Evolutionary conservation across 2,888 invertebrate genomes (phyloP).

Genomic region (Ophonus ardosiacus): DNA sequence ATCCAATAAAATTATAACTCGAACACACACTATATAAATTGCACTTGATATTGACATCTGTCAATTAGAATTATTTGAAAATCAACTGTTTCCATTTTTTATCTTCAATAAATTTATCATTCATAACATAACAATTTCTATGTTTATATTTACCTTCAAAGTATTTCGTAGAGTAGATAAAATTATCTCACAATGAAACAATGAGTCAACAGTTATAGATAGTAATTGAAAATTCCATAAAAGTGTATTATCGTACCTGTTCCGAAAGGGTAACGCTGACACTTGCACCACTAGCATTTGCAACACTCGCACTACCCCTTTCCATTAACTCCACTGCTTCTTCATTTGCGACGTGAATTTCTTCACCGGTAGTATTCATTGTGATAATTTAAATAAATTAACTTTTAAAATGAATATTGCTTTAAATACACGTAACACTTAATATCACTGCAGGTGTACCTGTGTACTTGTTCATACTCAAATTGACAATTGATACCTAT

Average conservation of each 20-base stretch:
- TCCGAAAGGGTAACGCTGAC: not conserved
- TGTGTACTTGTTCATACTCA: not conserved
- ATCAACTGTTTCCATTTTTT: not conserved
- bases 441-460: not conserved
- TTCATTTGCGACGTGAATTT: slow-evolving; percentile 2
- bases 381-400: not conserved
- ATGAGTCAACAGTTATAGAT: too few relatives aligned
- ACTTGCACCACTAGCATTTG: not conserved
- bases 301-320: not conserved
- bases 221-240: too few relatives aligned
- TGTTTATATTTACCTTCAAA: too few relatives aligned
- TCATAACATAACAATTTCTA: too few relatives aligned
- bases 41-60: too few relatives aligned
- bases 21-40: too few relatives aligned
- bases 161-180: too few relatives aligned
- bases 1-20: too few relatives aligned
- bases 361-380: not conserved
- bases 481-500: too few relatives aligned
- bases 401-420: not conserved
- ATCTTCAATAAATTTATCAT: too few relatives aligned
- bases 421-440: not conserved
- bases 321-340: slow-evolving; percentile 19
- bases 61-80: not conserved
- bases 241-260: not conserved
- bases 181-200: too few relatives aligned